Base-by-base conservation (phyloP, 2,797 vertebrate species). In the Neopelma chrysocephalum region DNA sequence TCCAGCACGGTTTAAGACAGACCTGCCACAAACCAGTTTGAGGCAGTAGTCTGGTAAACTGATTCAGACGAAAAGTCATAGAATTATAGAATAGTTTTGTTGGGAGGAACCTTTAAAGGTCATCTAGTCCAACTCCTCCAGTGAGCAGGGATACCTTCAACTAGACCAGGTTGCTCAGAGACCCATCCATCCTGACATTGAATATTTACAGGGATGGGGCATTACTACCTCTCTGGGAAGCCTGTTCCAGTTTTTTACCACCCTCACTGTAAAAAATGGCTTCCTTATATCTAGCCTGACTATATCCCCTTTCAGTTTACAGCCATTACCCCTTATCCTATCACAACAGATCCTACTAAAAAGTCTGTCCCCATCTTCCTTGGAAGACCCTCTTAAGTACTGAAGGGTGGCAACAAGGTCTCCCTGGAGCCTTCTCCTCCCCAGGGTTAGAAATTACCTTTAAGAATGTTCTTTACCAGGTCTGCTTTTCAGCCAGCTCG, bases 191-290 rank as follows among this genome's bases (percentile, higher is more conserved):
- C 26, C 38, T 21, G 38, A 45, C 12, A 15, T 10, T 42, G 57
- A 75, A 23, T 9, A 3, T 25, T 87, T 34, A 53, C 58, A 66
- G 43, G 40, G 8, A 87, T 23, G 17, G 38, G 12, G 5, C 14
- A 57, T 6, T 50, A 36, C 34, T 26, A 19, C 16, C 18, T 42
- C 20, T 31, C 40, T 22, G 15, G 9, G 15, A 47, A 80, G 71
- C 25, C 13, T 14, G 7, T 26, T 10, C 19, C 62, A 43, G 23
- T 7, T 54, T 66, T 76, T 54, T 40, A 77, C 3, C 20, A 45
- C 7, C 1, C 12, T 70, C 42, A 19, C 0, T 2, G 4, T 9
- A 60, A 54, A 79, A 82, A 34, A 14, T 0, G 4, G 36, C 5
- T 51, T 69, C 40, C 23, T 60, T 54, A 8, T 26, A 29, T 42